Percentiles rank a stretch among this genome's conserved stretches.
These are phyloP conservation scores for Heteropelma amictum DNA, from an alignment of 2,888 invertebrate genomes.

Conservation along the genomic window DNA sequence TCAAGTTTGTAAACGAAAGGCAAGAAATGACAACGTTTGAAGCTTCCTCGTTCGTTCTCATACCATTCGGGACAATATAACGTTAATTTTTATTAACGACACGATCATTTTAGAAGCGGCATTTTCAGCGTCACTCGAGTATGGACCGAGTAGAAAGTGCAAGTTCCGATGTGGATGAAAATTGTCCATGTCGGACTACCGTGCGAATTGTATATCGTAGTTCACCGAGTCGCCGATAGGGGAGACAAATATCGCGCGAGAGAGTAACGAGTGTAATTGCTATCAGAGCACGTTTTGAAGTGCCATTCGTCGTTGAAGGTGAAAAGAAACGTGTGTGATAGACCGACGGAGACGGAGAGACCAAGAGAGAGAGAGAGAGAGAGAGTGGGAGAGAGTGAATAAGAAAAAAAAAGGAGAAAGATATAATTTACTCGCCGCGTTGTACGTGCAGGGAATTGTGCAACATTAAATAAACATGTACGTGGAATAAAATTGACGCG, in stretches of 20 bases:
- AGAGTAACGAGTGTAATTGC: slow-evolving; percentile 39
- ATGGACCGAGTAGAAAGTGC: slow-evolving; percentile 38
- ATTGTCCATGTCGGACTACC: slow-evolving; percentile 15
- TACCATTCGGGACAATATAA: too few relatives aligned
- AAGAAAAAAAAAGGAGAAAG: not conserved
- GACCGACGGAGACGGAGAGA: too few relatives aligned
- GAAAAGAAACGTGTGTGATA: slow-evolving; percentile 40
- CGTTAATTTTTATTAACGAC: not conserved
- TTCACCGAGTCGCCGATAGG: slow-evolving; percentile 22
- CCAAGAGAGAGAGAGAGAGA: not conserved
- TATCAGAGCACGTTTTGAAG: slow-evolving; percentile 25
- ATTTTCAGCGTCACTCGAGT: not conserved
- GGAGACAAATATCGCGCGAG: slow-evolving; percentile 6
- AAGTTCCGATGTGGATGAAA: slow-evolving; percentile 27
- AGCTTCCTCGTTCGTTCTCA: too few relatives aligned
- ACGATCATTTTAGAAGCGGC: too few relatives aligned
- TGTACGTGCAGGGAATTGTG: slow-evolving; percentile 47
- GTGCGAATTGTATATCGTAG: slow-evolving; percentile 32
- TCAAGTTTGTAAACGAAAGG: too few relatives aligned
- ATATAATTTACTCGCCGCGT: slow-evolving; percentile 48
- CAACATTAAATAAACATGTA: slow-evolving; percentile 18
- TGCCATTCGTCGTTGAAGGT: slow-evolving; percentile 43
- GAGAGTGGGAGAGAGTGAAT: too few relatives aligned
- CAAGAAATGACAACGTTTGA: too few relatives aligned
- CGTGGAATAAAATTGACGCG: not conserved